These are phyloP conservation scores for Ferdinandea cuprea DNA, from an alignment of 2,888 invertebrate genomes.

Conservation along the genomic window DNA sequence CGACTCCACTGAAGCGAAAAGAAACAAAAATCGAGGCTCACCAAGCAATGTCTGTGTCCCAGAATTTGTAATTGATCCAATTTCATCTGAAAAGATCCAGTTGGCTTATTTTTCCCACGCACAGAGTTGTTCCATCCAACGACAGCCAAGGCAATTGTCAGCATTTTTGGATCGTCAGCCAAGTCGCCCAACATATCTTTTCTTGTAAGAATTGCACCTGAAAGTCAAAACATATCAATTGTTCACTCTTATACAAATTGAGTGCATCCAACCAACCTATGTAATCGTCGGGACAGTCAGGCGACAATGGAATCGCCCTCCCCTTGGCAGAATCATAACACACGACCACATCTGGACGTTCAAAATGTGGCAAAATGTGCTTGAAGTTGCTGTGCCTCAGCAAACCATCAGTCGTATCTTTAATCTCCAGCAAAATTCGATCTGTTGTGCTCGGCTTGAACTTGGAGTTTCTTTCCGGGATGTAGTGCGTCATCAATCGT, in stretches of 20 bases:
- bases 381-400: constrained; percentile 84
- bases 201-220: constrained; percentile 78
- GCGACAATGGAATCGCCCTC: constrained; percentile 83
- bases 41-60: constrained; percentile 85
- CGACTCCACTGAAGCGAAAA: no score
- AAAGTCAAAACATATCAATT: constrained; percentile 3
- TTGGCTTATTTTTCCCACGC: constrained; percentile 83
- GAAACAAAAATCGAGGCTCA: constrained; percentile 77
- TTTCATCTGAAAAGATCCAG: constrained; percentile 86
- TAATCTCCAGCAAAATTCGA: constrained; percentile 85
- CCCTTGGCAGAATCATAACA: constrained; percentile 84
- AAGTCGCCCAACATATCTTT: constrained; percentile 77
- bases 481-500: constrained; percentile 86
- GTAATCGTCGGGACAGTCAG: constrained; percentile 83
- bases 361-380: constrained; percentile 88
- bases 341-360: constrained; percentile 86
- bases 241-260: not conserved
- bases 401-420: constrained; percentile 83
- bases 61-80: constrained; percentile 86
- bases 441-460: constrained; percentile 85
- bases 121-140: constrained; percentile 86
- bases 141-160: constrained; percentile 86
- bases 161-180: constrained; percentile 74
- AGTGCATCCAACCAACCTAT: constrained; percentile 81
- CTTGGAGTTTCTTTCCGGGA: constrained; percentile 84